phyloP scores from a whole-genome alignment of 2,797 vertebrate species.

The Diplodus puntazzo region DNA sequence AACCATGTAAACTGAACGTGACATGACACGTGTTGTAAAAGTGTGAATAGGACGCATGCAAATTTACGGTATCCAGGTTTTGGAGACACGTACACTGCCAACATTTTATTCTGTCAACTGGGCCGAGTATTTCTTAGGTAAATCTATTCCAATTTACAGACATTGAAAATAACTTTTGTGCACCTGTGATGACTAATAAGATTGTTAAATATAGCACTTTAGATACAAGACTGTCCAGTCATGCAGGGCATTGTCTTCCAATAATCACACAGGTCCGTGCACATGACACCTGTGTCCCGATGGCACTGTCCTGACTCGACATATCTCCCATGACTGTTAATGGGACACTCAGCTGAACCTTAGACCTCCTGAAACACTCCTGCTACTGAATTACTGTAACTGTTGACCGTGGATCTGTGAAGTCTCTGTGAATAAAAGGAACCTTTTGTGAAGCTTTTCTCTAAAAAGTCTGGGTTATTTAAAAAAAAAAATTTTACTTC shows the following conservation, averaged over 20 bases:
- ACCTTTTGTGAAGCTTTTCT: constrained; percentile 52
- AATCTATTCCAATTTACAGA: constrained; percentile 20
- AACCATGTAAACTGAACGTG: too few species aligned
- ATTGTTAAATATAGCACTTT: constrained; percentile 78
- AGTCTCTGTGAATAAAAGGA: constrained; percentile 76
- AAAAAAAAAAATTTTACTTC: neutral
- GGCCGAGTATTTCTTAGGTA: neutral
- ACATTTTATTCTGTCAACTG: too few species aligned
- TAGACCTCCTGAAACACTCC: constrained; percentile 64
- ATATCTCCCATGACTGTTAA: constrained; percentile 70
- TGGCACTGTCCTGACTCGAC: constrained; percentile 62
- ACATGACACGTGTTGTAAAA: too few species aligned
- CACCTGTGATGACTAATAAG: constrained; percentile 9
- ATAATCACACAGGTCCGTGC: constrained; percentile 43
- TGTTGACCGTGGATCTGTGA: constrained; percentile 82
- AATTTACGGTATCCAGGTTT: too few species aligned
- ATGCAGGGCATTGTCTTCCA: constrained; percentile 51
- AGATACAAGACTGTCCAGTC: constrained; percentile 57
- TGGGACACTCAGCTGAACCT: constrained; percentile 66
- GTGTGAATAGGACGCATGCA: too few species aligned
- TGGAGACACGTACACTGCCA: too few species aligned
- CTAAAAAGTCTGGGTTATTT: neutral
- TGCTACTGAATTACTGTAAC: constrained; percentile 77
- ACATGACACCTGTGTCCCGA: constrained; percentile 34
- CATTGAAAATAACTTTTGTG: constrained; percentile 8